phyloP scores from a whole-genome alignment of 2,888 invertebrate species.

The Abscondita cerata region DNA sequence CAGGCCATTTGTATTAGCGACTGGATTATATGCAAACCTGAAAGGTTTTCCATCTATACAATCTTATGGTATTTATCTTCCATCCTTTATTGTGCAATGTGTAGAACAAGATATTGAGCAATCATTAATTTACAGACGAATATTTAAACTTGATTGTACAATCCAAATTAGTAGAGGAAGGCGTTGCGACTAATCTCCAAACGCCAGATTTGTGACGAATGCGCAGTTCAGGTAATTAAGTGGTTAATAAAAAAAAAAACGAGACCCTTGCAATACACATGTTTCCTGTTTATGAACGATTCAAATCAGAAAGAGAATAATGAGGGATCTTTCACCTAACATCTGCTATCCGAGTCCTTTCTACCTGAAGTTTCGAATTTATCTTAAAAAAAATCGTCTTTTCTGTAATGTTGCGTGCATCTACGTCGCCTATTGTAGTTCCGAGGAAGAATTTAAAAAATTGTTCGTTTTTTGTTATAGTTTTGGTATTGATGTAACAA shows the following conservation, averaged over 20 bases:
- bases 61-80: constrained; percentile 19
- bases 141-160: too few species aligned
- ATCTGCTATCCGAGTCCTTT: constrained; percentile 23
- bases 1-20: constrained; percentile 16
- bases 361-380: constrained; percentile 28
- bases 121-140: too few species aligned
- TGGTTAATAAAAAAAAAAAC: neutral
- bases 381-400: constrained; percentile 23
- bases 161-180: too few species aligned
- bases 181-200: too few species aligned
- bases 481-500: constrained; percentile 19
- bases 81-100: constrained; percentile 1
- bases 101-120: too few species aligned
- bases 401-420: neutral
- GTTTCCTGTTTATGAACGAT: constrained; percentile 37
- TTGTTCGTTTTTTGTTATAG: constrained; percentile 12
- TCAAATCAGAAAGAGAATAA: constrained; percentile 30
- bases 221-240: too few species aligned
- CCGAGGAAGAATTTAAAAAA: constrained; percentile 13
- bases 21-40: constrained; percentile 19
- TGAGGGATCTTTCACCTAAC: constrained; percentile 20
- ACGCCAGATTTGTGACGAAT: neutral
- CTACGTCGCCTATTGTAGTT: constrained; percentile 21
- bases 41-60: constrained; percentile 21
- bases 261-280: constrained; percentile 20